Conservation (phyloP, 2,888 invertebrate genomes). For the Eueremaeus valkanovi region DNA sequence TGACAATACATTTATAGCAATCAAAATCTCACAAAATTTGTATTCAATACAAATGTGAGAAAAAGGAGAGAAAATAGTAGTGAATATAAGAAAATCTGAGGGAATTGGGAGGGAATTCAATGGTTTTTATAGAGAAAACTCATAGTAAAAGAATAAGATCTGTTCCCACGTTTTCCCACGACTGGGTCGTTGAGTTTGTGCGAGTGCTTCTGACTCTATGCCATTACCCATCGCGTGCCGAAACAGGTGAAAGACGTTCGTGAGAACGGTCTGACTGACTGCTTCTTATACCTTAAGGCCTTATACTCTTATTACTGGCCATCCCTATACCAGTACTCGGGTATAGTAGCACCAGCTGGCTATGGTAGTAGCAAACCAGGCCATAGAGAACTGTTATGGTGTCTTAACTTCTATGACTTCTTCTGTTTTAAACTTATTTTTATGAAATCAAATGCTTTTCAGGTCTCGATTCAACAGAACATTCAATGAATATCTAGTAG, state of each 20-base stretch:
- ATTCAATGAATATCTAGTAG: no score
- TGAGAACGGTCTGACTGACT: constrained; percentile 33
- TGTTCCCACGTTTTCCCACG: constrained; percentile 36
- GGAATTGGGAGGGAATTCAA: neutral
- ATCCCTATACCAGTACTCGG: constrained; percentile 1
- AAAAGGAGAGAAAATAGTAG: constrained; percentile 22
- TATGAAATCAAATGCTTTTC: neutral
- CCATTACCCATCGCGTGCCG: constrained; percentile 33
- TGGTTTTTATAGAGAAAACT: constrained; percentile 26
- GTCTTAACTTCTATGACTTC: neutral
- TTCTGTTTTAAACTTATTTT: neutral
- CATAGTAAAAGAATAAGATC: constrained; percentile 6
- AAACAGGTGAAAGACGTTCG: constrained; percentile 36
- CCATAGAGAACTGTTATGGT: neutral
- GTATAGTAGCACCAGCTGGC: neutral
- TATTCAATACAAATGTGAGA: constrained; percentile 27
- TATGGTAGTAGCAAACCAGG: constrained; percentile 16
- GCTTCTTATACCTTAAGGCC: constrained; percentile 26
- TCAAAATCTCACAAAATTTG: constrained; percentile 20
- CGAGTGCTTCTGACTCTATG: constrained; percentile 14
- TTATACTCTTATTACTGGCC: constrained; percentile 3
- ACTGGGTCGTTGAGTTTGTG: constrained; percentile 27
- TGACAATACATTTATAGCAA: constrained; percentile 15
- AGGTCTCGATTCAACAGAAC: no score
- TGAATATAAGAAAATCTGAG: constrained; percentile 15